phyloP scores from a whole-genome alignment of 1,140 invertebrate species.

The Vanessa atalanta region DNA sequence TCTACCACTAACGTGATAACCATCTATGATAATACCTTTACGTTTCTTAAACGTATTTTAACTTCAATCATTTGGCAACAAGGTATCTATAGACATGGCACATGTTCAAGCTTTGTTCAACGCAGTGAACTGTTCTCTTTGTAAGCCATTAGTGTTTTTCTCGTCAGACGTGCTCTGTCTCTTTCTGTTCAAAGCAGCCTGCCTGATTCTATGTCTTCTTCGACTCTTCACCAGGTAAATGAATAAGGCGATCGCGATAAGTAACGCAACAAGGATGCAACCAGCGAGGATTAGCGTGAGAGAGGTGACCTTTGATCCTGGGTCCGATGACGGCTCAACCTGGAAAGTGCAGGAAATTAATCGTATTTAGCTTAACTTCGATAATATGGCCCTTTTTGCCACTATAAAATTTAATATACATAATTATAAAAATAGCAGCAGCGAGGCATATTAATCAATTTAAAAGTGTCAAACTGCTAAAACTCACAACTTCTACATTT shows the following conservation, averaged over 20 bases:
- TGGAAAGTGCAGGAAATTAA: conserved; percentile 44
- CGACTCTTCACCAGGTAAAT: conserved; percentile 67
- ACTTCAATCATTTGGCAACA: not conserved
- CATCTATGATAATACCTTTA: no score
- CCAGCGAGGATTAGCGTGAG: conserved; percentile 60
- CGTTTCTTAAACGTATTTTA: not conserved
- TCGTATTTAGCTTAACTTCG: no score
- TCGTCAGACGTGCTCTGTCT: conserved; percentile 62
- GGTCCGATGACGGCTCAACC: conserved; percentile 54
- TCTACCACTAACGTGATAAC: no score
- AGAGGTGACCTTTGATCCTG: conserved; percentile 44
- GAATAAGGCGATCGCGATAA: conserved; percentile 59
- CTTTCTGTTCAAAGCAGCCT: conserved; percentile 65
- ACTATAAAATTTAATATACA: no score
- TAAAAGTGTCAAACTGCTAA: no score
- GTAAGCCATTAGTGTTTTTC: conserved; percentile 53
- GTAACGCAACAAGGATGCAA: conserved; percentile 57
- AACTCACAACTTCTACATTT: no score
- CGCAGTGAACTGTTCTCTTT: conserved; percentile 66
- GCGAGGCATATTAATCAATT: no score
- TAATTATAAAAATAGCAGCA: no score
- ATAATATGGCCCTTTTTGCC: no score
- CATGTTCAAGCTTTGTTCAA: conserved; percentile 60
- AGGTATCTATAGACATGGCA: not conserved
- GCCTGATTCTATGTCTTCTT: conserved; percentile 53